Conservation (phyloP, 2,888 invertebrate genomes). For the Leptinotarsa rubiginosa region DNA sequence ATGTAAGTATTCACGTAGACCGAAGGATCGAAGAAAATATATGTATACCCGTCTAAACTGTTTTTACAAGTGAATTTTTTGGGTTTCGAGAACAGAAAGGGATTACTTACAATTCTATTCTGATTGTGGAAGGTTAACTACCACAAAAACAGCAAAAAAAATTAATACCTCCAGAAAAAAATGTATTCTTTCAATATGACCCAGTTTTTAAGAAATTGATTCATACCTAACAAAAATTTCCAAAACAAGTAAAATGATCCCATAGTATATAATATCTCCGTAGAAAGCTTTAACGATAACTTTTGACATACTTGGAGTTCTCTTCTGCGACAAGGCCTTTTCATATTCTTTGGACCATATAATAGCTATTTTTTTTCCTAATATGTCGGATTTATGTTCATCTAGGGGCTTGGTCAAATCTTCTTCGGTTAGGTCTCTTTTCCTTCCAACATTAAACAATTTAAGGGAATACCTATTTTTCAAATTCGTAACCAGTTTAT, state of each 20-base stretch:
- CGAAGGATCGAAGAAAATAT: too few relatives aligned
- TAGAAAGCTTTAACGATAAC: constrained; percentile 72
- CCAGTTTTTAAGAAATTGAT: not conserved
- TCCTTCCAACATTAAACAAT: constrained; percentile 57
- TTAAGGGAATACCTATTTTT: constrained; percentile 43
- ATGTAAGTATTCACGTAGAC: too few relatives aligned
- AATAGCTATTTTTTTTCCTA: constrained; percentile 73
- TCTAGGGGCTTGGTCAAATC: constrained; percentile 78
- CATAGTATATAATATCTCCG: constrained; percentile 70
- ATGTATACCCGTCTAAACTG: too few relatives aligned
- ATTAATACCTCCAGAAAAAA: not conserved
- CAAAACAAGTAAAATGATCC: constrained; percentile 68
- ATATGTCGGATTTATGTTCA: constrained; percentile 71
- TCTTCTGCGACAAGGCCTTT: constrained; percentile 63
- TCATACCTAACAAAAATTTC: constrained; percentile 66
- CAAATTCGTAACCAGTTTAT: not conserved
- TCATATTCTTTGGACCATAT: constrained; percentile 73
- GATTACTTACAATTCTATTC: too few relatives aligned
- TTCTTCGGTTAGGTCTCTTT: constrained; percentile 57
- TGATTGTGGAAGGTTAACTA: too few relatives aligned
- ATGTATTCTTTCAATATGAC: not conserved
- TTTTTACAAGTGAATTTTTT: too few relatives aligned
- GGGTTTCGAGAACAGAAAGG: too few relatives aligned
- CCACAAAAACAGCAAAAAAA: too few relatives aligned
- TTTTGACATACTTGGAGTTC: constrained; percentile 71